Conservation (phyloP, 2,888 invertebrate genomes). For the Trissonchulus sp. region DNA sequence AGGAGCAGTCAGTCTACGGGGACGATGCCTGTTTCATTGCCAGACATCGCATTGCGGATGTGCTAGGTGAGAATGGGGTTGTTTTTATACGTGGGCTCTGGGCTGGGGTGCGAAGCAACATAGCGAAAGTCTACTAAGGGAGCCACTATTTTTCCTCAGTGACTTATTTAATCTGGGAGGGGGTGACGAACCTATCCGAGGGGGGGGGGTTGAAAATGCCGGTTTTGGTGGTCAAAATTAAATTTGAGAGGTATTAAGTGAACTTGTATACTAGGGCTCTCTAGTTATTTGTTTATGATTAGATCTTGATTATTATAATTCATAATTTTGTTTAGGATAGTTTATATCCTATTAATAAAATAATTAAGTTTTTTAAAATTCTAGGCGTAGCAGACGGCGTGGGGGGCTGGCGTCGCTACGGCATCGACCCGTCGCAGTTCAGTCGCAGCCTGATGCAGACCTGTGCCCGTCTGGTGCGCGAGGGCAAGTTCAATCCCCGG, state of each 20-base stretch:
- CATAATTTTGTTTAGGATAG: not conserved
- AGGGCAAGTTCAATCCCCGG: conserved; percentile 74
- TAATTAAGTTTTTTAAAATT: conserved; percentile 28
- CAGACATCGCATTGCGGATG: conserved; percentile 72
- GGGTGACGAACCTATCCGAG: too few relatives aligned
- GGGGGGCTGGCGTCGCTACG: conserved; percentile 95
- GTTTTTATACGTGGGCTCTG: too few relatives aligned
- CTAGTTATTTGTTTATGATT: not conserved
- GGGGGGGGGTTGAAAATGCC: too few relatives aligned
- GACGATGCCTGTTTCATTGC: conserved; percentile 93
- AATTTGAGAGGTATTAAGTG: too few relatives aligned
- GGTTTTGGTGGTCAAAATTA: too few relatives aligned
- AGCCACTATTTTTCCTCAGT: too few relatives aligned
- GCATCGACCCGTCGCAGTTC: conserved; percentile 93
- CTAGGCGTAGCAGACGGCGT: conserved; percentile 96
- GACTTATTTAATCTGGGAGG: too few relatives aligned
- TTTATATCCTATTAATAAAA: too few relatives aligned
- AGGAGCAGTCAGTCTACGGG: conserved; percentile 73
- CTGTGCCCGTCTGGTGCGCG: conserved; percentile 81
- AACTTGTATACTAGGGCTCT: not conserved
- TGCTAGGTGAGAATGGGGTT: conserved; percentile 79
- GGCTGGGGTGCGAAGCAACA: too few relatives aligned
- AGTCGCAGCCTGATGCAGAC: conserved; percentile 87
- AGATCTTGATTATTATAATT: conserved; percentile 1
- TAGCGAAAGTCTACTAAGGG: too few relatives aligned